Evolutionary conservation across 2,113 vertebrate species (phyloP).

Genomic region (Narcine bancroftii): DNA sequence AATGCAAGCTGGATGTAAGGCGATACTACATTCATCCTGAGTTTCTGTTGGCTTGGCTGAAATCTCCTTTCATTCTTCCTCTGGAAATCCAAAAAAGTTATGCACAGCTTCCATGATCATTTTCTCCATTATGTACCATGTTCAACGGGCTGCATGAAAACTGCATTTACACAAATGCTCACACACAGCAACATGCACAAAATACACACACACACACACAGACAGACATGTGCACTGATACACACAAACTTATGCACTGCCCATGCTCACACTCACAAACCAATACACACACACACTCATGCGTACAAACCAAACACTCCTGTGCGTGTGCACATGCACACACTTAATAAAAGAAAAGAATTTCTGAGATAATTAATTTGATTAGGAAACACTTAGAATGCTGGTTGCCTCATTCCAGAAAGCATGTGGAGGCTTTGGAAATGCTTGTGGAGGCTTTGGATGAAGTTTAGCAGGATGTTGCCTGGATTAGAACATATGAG

Average conservation of each 20-base stretch:
- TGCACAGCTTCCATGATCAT: background rate
- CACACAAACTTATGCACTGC: background rate
- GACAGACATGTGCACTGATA: background rate
- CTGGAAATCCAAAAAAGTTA: background rate
- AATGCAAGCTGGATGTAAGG: no score
- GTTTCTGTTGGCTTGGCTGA: background rate
- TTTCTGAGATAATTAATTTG: no score
- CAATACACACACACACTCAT: no score
- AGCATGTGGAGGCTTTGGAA: no score
- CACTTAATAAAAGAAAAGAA: no score
- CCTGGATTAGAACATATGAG: no score
- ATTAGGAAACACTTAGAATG: no score
- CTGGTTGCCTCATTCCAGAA: no score
- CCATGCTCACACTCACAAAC: background rate
- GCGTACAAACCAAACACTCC: no score
- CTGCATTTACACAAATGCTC: background rate
- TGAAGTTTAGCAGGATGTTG: no score
- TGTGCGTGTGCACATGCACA: no score
- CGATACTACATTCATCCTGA: background rate
- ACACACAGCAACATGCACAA: background rate
- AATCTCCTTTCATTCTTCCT: background rate
- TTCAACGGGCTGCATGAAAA: background rate
- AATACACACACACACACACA: background rate
- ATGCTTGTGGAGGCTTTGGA: no score
- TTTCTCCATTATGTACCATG: background rate